Evolutionary conservation across 2,888 invertebrate genomes (phyloP).

Genomic region (Lithodes maja): DNA sequence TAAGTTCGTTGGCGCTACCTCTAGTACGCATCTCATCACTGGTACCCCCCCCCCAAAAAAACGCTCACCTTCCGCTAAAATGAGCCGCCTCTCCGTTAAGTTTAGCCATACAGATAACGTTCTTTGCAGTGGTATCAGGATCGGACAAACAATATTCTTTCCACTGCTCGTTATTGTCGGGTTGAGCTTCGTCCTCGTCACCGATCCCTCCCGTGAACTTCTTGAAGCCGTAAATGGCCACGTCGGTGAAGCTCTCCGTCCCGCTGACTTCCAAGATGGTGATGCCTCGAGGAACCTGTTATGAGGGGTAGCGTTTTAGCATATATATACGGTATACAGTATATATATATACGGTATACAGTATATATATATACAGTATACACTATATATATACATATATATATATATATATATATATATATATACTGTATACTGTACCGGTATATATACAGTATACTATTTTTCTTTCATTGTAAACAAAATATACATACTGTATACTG

Average conservation of each 20-base stretch:
- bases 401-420: no score
- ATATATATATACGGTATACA: no score
- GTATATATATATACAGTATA: no score
- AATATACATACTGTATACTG: no score
- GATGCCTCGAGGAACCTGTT: slow-evolving; percentile 46
- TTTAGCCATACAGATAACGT: slow-evolving; percentile 33
- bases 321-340: no score
- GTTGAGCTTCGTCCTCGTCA: slow-evolving; percentile 75
- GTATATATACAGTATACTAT: no score
- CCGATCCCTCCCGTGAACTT: slow-evolving; percentile 77
- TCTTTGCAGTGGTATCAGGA: background rate
- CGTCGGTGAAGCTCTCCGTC: slow-evolving; percentile 42
- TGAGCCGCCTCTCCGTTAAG: slow-evolving; percentile 51
- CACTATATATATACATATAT: no score
- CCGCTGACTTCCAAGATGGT: slow-evolving; percentile 24
- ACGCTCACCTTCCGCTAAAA: slow-evolving; percentile 36
- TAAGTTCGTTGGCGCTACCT: no score
- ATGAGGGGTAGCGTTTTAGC: background rate
- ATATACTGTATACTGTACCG: no score
- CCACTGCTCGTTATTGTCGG: slow-evolving; percentile 74
- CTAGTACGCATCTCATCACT: background rate
- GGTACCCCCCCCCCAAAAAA: background rate
- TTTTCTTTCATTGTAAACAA: no score
- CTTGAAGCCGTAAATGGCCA: slow-evolving; percentile 75
- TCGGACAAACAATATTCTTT: slow-evolving; percentile 12